Percentiles rank a stretch among this genome's conserved stretches.
Evolutionary conservation across 2,888 invertebrate genomes (phyloP).

Genomic region (Bombylius discolor): DNA sequence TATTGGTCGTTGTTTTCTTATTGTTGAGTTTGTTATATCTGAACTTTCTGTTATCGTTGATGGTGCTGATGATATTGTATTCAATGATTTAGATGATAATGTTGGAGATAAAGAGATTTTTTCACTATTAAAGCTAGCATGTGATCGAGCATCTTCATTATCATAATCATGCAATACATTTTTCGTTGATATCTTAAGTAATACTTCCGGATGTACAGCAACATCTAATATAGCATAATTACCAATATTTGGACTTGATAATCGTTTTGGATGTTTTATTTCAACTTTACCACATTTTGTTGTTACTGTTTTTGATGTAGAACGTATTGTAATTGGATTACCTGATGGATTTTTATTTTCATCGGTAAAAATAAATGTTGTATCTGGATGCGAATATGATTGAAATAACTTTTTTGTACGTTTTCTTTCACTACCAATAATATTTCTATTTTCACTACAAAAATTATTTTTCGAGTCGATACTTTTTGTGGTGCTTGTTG

Average conservation of each 20-base stretch:
- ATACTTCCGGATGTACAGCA: slow-evolving; percentile 27
- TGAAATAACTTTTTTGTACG: slow-evolving; percentile 22
- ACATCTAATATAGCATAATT: slow-evolving; percentile 24
- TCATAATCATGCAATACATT: no score
- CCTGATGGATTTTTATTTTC: slow-evolving; percentile 24
- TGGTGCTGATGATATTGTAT: no score
- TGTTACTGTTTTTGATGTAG: slow-evolving; percentile 16
- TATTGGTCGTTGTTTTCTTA: no score
- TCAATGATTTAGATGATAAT: no score
- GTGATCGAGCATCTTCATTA: no score
- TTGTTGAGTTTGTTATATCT: no score
- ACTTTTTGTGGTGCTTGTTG: no score
- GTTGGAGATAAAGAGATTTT: background rate
- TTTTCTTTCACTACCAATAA: slow-evolving; percentile 8
- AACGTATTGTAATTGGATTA: background rate
- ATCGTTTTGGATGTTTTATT: slow-evolving; percentile 23
- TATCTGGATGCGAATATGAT: slow-evolving; percentile 28
- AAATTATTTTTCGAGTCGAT: no score
- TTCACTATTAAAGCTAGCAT: background rate
- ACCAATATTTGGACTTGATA: slow-evolving; percentile 26
- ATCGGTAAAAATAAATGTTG: slow-evolving; percentile 26
- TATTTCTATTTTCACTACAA: no score
- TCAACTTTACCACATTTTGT: slow-evolving; percentile 21
- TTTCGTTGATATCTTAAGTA: slow-evolving; percentile 18
- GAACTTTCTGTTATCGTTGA: no score